A percentile compares a stretch with the other conserved stretches of the same genome.
phyloP scores from a whole-genome alignment of 2,797 vertebrate species.

The Tragelaphus eurycerus region DNA sequence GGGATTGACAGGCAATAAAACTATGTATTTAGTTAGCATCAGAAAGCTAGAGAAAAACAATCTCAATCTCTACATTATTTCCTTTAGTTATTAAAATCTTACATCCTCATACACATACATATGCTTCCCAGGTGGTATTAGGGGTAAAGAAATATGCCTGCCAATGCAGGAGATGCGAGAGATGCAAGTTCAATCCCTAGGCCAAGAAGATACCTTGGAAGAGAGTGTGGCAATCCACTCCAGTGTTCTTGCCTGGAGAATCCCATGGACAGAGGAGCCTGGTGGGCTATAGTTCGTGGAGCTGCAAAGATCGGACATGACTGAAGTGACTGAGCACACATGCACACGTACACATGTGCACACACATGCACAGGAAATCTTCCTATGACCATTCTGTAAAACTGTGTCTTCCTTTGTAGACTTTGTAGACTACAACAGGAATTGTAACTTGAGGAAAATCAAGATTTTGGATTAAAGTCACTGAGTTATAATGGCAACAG shows the following conservation, averaged over 20 bases:
- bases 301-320: not conserved
- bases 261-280: not conserved
- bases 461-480: not conserved
- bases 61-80: not conserved
- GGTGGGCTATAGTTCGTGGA: not conserved
- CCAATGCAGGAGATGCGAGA: not conserved
- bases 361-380: not conserved
- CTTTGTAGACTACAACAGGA: not conserved
- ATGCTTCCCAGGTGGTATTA: not conserved
- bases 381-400: not conserved
- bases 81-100: not conserved
- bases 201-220: not conserved
- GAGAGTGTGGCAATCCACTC: not conserved
- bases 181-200: fast-evolving
- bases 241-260: not conserved
- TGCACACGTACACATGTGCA: not conserved
- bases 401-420: not conserved
- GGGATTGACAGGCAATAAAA: not conserved
- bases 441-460: not conserved
- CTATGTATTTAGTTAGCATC: not conserved
- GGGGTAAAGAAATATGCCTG: not conserved
- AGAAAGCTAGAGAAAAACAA: not conserved
- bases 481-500: not conserved
- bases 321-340: not conserved
- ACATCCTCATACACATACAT: not conserved